phyloP scores from a whole-genome alignment of 2,797 vertebrate species.

The Cheracebus regulus region DNA sequence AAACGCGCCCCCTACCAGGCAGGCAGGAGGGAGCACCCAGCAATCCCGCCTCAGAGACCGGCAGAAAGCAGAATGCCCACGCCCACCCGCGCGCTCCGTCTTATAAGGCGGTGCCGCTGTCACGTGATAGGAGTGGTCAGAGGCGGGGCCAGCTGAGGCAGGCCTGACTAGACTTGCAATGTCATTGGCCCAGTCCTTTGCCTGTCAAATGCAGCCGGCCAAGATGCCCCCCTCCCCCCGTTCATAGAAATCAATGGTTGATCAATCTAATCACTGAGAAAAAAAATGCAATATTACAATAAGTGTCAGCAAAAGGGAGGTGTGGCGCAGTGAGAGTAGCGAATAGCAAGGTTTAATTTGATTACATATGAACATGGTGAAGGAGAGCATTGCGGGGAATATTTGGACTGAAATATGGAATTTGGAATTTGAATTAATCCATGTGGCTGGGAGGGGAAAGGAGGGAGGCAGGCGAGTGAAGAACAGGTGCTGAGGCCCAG shows the following conservation, averaged over 20 bases:
- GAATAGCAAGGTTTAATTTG: background rate
- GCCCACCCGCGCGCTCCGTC: accelerated
- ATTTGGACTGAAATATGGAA: background rate
- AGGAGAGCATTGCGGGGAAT: background rate
- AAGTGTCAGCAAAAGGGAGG: background rate
- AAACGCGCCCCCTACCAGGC: accelerated
- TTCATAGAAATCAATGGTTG: background rate
- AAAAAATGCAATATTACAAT: background rate
- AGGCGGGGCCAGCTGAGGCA: background rate
- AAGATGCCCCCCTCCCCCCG: accelerated
- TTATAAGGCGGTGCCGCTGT: background rate
- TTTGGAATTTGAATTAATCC: background rate
- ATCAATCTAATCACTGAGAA: background rate
- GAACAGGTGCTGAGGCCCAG: background rate
- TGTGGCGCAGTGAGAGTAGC: background rate
- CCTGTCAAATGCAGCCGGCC: background rate
- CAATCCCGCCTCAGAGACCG: accelerated
- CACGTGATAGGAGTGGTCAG: background rate
- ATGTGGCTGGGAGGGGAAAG: background rate
- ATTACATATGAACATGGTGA: background rate
- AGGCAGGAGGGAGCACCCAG: no score
- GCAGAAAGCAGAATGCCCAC: accelerated
- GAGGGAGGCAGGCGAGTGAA: background rate
- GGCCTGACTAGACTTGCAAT: background rate
- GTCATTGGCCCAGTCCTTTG: background rate